Evolutionary conservation across 2,888 invertebrate genomes (phyloP), one percentile per base, ranked within the genome.

Genomic region (Andrena haemorrhoa): DNA sequence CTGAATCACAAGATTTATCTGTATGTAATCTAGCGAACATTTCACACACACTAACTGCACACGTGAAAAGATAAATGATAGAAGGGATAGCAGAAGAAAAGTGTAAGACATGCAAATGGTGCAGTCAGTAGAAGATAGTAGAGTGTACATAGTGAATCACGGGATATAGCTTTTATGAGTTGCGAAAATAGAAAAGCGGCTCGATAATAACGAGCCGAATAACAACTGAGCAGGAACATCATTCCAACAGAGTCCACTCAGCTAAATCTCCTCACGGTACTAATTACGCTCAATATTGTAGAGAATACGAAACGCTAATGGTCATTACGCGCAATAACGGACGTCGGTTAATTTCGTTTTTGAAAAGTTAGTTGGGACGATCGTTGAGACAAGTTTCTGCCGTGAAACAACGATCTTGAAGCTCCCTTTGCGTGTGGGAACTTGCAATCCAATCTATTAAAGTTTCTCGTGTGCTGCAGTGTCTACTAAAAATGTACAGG

Each of bases 151-250:
- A 4, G 8, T 49, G 20, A 47, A 47, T 20, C 56, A 23, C 56
- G 35, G 49, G 70, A 63, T 68, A 51, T 29, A 65, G 33, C 60
- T 70, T 66, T 73, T 74, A 23, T 26, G 26, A 56, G 56, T 56
- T 64, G 51, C 16, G 58, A 41, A 74, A 70, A 77, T 81, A 56
- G 72, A 68, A 79, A 78, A 85, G 75, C 72, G 49, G 82, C n/a
- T 70, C 79, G 75, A 85, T 85, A 82, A 82, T 86, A 88, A 88
- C 76, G 82, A 87, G 82, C 66, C 64, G 29, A 85, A 87, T 87
- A 79, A 82, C 87, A 83, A 84, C 69, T 75, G 76, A 69, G 58
- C 76, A 63, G 63, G 75, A 79, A 82, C 80, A 76, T 72, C 69
- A 69, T 73, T 78, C 66, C 72, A 68, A 73, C 73, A 49, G 78